Evolutionary conservation across 2,797 vertebrate genomes (phyloP).

Genomic region (Muraenolepis orangiensis): DNA sequence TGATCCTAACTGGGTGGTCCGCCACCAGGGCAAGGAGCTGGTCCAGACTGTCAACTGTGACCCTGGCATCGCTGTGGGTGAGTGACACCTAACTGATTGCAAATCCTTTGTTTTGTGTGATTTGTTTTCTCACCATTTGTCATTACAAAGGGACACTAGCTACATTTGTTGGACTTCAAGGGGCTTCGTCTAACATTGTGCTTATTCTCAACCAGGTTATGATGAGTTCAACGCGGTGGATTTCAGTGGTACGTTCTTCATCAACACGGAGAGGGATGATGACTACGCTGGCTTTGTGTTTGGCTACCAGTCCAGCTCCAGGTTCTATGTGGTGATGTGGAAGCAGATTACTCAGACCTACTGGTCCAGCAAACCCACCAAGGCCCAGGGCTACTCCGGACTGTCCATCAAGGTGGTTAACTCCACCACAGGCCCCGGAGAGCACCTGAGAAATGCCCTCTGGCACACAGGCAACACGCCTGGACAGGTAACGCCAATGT

Average conservation of each 20-base stretch:
- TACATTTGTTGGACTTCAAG: background rate
- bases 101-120: background rate
- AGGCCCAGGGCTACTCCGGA: slow-evolving; percentile 94
- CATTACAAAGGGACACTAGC: background rate
- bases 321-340: slow-evolving; percentile 99
- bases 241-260: slow-evolving; percentile 98
- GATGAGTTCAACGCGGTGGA: slow-evolving; percentile 97
- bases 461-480: slow-evolving; percentile 97
- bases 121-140: background rate
- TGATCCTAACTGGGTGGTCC: slow-evolving; percentile 98
- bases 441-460: slow-evolving; percentile 94
- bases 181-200: background rate
- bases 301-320: slow-evolving; percentile 96
- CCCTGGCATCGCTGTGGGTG: slow-evolving; percentile 94
- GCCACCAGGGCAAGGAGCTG: slow-evolving; percentile 96
- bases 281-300: slow-evolving; percentile 98
- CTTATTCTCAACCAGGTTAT: slow-evolving; percentile 74
- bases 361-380: slow-evolving; percentile 92
- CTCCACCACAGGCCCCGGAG: slow-evolving; percentile 94
- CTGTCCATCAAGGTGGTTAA: slow-evolving; percentile 97
- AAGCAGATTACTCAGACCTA: slow-evolving; percentile 98
- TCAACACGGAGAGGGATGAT: slow-evolving; percentile 96
- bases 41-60: slow-evolving; percentile 99
- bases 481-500: slow-evolving; percentile 79
- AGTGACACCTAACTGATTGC: slow-evolving; percentile 41